phyloP scores from a whole-genome alignment of 2,888 invertebrate species.

The Thalpophila matura region DNA sequence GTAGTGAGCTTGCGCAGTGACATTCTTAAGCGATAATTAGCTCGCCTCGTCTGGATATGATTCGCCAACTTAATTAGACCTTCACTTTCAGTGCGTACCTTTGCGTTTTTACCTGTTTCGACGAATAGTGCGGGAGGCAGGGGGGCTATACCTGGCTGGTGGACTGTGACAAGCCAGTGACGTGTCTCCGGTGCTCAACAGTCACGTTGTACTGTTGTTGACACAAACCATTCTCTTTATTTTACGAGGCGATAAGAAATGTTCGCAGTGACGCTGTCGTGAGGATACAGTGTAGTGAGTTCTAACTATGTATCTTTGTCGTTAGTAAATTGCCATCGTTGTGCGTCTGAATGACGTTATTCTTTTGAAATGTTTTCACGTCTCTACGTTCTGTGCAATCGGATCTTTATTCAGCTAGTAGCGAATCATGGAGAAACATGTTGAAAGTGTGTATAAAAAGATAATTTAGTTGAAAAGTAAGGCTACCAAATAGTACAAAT shows the following conservation, averaged over 20 bases:
- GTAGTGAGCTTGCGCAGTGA: constrained; percentile 45
- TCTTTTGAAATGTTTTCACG: constrained; percentile 50
- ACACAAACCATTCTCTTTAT: constrained; percentile 63
- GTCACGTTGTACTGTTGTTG: constrained; percentile 60
- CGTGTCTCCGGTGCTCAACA: constrained; percentile 16
- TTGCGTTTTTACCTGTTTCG: neutral
- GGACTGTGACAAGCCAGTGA: constrained; percentile 27
- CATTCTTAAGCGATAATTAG: constrained; percentile 65
- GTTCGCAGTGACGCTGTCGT: constrained; percentile 47
- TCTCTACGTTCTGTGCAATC: constrained; percentile 17
- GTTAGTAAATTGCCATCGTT: constrained; percentile 51
- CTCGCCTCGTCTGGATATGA: constrained; percentile 36
- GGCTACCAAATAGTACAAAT: neutral
- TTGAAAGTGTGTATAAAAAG: neutral
- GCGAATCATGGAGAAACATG: constrained; percentile 14
- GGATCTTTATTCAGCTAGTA: neutral
- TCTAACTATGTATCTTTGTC: constrained; percentile 46
- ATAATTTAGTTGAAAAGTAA: neutral
- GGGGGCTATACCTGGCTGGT: constrained; percentile 7
- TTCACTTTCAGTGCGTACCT: constrained; percentile 17
- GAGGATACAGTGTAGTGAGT: constrained; percentile 41
- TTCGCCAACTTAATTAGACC: constrained; percentile 48
- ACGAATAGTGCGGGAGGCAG: neutral
- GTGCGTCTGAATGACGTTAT: constrained; percentile 24
- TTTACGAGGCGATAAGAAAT: constrained; percentile 60